Evolutionary conservation across 2,113 vertebrate species (phyloP).

Genomic region (Heteronetta atricapilla): DNA sequence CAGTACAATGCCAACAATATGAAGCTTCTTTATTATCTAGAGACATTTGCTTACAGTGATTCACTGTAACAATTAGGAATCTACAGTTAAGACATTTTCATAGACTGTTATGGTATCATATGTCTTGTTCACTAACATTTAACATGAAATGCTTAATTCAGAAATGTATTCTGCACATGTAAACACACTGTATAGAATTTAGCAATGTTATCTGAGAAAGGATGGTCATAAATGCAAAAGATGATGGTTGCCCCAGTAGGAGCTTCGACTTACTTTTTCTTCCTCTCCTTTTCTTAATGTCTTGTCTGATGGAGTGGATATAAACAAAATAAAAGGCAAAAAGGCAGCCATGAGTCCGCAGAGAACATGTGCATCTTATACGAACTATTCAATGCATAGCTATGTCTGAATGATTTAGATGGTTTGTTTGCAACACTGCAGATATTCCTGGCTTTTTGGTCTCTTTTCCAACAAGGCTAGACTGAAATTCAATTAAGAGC

Average conservation of each 20-base stretch:
- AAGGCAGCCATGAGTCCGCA: background rate
- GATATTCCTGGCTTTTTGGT: background rate
- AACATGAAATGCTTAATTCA: slow-evolving; percentile 1
- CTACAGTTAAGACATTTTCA: slow-evolving; percentile 43
- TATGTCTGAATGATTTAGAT: background rate
- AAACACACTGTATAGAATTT: background rate
- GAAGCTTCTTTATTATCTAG: slow-evolving; percentile 10
- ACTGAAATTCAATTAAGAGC: background rate
- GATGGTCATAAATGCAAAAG: background rate
- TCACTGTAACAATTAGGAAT: slow-evolving; percentile 40
- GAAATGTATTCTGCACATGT: background rate
- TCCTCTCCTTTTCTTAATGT: background rate
- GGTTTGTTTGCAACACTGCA: background rate
- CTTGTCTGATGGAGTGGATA: background rate
- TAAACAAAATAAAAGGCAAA: background rate
- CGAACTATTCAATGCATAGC: background rate
- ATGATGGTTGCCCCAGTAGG: background rate
- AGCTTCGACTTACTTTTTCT: background rate
- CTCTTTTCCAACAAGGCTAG: background rate
- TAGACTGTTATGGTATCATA: slow-evolving; percentile 14
- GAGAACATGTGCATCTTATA: background rate
- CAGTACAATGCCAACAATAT: background rate
- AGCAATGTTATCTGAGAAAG: background rate
- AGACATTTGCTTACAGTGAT: background rate
- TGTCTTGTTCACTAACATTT: slow-evolving; percentile 25